Evolutionary conservation across 2,888 invertebrate genomes (phyloP).

Genomic region (Caenorhabditis sp.): DNA sequence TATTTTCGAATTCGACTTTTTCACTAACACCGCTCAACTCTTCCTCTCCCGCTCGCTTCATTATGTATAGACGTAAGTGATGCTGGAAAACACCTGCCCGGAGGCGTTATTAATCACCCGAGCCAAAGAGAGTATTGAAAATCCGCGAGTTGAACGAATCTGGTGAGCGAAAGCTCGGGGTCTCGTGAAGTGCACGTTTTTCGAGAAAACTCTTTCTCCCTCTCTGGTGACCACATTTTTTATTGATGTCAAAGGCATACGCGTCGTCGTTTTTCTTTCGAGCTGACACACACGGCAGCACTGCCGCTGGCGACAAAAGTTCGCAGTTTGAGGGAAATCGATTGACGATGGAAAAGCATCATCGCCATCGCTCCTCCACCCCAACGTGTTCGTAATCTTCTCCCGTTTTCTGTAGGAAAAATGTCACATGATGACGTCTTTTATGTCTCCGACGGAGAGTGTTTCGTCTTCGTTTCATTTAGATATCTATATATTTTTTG

Average conservation of each 20-base stretch:
- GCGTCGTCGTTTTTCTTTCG: not conserved
- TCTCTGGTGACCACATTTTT: constrained; percentile 27
- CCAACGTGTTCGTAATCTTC: constrained; percentile 46
- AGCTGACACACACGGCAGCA: not conserved
- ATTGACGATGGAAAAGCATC: constrained; percentile 17
- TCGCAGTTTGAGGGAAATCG: constrained; percentile 3
- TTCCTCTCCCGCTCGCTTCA: not conserved
- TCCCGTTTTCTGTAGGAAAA: constrained; percentile 1
- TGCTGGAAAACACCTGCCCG: constrained; percentile 18
- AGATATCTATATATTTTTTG: constrained; percentile 15
- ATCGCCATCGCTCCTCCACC: not conserved
- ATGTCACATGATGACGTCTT: constrained; percentile 57
- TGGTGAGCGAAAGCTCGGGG: not conserved
- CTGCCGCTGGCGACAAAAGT: not conserved
- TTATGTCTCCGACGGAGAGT: constrained; percentile 13
- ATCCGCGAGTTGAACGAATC: not conserved
- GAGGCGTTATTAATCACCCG: constrained; percentile 27
- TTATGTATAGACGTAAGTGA: constrained; percentile 27
- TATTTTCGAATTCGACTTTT: constrained; percentile 15
- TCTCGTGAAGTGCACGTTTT: constrained; percentile 24
- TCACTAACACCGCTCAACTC: constrained; percentile 4
- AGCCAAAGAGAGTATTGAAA: too few species aligned
- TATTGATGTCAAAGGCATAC: constrained; percentile 48
- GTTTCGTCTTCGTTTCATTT: constrained; percentile 17
- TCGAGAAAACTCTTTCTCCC: constrained; percentile 1